Evolutionary conservation across 2,113 vertebrate species (phyloP).

Genomic region (Zosterops borbonicus): DNA sequence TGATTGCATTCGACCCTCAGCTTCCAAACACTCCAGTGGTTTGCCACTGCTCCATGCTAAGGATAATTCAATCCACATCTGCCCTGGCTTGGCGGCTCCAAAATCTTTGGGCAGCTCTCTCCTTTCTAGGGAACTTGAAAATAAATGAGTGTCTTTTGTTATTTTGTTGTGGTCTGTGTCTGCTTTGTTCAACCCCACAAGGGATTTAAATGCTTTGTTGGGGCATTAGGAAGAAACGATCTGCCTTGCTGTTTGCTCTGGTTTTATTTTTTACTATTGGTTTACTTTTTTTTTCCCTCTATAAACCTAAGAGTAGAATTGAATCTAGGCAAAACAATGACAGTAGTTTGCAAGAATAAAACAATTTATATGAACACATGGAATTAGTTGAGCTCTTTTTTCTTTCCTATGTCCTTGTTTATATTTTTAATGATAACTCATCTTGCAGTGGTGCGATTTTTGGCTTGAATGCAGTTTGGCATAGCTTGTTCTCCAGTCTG

Average conservation of each 20-base stretch:
- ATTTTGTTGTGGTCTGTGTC: constrained; percentile 61
- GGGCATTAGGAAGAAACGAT: constrained; percentile 20
- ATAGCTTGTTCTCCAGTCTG: neutral
- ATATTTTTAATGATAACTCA: neutral
- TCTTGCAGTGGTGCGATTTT: neutral
- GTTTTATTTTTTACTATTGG: constrained; percentile 33
- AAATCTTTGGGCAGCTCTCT: constrained; percentile 24
- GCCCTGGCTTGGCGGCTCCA: neutral
- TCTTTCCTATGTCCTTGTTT: neutral
- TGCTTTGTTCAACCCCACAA: constrained; percentile 51
- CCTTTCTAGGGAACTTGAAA: constrained; percentile 43
- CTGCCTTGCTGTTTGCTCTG: constrained; percentile 25
- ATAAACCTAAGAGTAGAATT: neutral
- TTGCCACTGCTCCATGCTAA: neutral
- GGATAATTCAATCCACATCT: neutral
- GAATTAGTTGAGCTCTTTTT: neutral
- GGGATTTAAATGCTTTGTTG: constrained; percentile 60
- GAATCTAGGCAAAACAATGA: neutral
- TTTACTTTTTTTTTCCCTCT: neutral
- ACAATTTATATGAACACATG: neutral
- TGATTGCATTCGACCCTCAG: neutral
- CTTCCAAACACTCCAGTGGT: neutral
- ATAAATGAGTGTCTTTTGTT: constrained; percentile 65
- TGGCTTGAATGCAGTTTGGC: neutral
- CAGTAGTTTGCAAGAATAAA: neutral